phyloP scores from a whole-genome alignment of 2,888 invertebrate genomes.

The Orthonevra nobilis region DNA sequence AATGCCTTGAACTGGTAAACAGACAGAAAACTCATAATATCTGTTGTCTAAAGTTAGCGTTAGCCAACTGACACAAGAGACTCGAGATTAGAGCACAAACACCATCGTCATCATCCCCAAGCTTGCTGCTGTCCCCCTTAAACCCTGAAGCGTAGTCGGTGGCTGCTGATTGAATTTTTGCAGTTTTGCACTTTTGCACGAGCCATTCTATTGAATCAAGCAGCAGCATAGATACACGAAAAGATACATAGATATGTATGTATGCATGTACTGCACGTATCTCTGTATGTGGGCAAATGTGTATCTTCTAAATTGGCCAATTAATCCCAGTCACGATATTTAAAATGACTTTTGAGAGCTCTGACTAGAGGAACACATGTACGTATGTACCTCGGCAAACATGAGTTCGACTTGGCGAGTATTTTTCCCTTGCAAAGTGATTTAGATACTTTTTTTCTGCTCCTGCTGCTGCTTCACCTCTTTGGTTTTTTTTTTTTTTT shows the following conservation, averaged over 20 bases:
- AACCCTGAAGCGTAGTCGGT: conserved; percentile 25
- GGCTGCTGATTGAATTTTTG: conserved; percentile 64
- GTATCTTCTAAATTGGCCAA: conserved; percentile 71
- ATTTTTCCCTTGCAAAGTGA: conserved; percentile 56
- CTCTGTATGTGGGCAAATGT: conserved; percentile 58
- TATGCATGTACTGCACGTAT: conserved; percentile 31
- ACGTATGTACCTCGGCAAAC: conserved; percentile 35
- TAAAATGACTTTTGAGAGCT: conserved; percentile 69
- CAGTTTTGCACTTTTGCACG: conserved; percentile 69
- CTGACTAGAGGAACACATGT: conserved; percentile 54
- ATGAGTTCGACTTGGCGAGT: conserved; percentile 59
- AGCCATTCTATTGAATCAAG: conserved; percentile 59
- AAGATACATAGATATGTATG: conserved; percentile 9
- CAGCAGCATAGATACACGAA: background rate
- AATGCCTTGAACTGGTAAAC: conserved; percentile 58
- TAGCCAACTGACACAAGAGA: conserved; percentile 30
- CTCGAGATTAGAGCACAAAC: conserved; percentile 6
- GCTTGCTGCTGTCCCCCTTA: too few relatives aligned
- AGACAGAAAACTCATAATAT: conserved; percentile 44
- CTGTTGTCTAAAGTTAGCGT: conserved; percentile 30
- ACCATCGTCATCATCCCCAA: background rate
- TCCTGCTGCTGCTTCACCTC: conserved; percentile 16
- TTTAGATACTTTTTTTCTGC: conserved; percentile 40
- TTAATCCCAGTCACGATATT: conserved; percentile 71
- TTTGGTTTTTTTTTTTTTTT: too few relatives aligned